These are phyloP conservation scores for Andrena dorsata DNA, from an alignment of 2,888 invertebrate genomes.

Conservation along the genomic window DNA sequence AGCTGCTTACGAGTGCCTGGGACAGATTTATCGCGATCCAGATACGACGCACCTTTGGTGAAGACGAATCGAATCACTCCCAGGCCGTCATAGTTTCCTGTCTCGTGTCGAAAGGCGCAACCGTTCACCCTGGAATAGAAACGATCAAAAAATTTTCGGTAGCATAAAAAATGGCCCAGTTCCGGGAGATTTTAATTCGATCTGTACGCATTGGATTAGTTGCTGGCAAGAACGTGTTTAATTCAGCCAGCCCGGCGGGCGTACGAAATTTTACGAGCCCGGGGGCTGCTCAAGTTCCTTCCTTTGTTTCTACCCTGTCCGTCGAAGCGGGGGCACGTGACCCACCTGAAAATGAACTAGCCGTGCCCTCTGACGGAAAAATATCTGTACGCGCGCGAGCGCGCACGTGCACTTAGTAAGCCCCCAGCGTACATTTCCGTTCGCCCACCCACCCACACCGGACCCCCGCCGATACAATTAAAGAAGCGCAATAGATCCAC, in stretches of 20 bases:
- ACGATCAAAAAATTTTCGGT: background rate
- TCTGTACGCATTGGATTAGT: constrained; percentile 23
- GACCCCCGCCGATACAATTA: constrained; percentile 59
- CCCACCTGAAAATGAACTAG: constrained; percentile 56
- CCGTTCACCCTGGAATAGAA: background rate
- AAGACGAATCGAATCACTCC: no score
- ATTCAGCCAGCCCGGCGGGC: constrained; percentile 1
- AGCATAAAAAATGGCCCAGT: background rate
- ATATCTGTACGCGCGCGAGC: constrained; percentile 38
- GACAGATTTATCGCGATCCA: background rate
- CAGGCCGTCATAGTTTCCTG: no score
- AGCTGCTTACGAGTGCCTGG: background rate
- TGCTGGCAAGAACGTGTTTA: constrained; percentile 29
- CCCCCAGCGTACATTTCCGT: constrained; percentile 37
- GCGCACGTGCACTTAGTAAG: constrained; percentile 30
- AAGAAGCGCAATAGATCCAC: constrained; percentile 54
- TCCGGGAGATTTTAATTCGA: constrained; percentile 18
- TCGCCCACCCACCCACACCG: constrained; percentile 19
- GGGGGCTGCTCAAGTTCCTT: constrained; percentile 36
- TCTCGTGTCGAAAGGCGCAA: background rate
- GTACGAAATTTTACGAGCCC: constrained; percentile 45
- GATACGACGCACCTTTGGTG: no score
- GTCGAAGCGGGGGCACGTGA: constrained; percentile 46
- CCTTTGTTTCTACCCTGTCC: constrained; percentile 16
- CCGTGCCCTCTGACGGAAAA: constrained; percentile 32